Evolutionary conservation across 2,113 vertebrate genomes (phyloP).

Genomic region (Baryphthengus martii): DNA sequence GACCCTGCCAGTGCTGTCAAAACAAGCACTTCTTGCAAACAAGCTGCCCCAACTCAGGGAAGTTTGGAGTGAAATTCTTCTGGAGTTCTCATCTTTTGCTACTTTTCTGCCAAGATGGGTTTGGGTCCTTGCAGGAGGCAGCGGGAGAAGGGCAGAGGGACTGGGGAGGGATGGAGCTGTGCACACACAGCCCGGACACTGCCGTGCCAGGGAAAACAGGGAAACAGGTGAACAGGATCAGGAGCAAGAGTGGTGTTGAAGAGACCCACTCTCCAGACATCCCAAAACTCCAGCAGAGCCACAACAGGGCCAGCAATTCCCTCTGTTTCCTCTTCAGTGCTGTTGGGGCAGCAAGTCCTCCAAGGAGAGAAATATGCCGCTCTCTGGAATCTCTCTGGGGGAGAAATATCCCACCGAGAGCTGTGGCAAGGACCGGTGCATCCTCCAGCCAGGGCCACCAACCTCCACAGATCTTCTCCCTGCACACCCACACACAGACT

Average conservation of each 20-base stretch:
- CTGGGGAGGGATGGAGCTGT: fast-evolving
- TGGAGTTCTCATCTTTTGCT: neutral
- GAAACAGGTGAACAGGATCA: neutral
- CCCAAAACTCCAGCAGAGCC: neutral
- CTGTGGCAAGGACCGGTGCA: fast-evolving
- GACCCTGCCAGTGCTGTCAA: neutral
- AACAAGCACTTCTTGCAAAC: neutral
- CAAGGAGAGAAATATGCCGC: neutral
- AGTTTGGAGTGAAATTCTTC: neutral
- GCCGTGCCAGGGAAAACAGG: neutral
- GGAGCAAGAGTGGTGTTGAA: no score
- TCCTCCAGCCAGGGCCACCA: neutral
- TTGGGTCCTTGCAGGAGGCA: neutral
- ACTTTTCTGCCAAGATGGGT: neutral
- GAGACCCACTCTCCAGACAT: neutral
- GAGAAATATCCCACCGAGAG: neutral
- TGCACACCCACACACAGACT: no score
- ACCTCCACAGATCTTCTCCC: neutral
- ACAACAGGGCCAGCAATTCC: neutral
- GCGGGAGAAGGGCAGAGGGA: neutral
- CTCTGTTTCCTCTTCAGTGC: neutral
- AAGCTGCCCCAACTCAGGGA: neutral
- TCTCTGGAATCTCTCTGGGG: neutral
- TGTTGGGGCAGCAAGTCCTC: neutral
- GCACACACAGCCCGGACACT: neutral